A percentile compares a stretch with the other conserved stretches of the same genome.
These are phyloP conservation scores for Orgyia antiqua DNA, from an alignment of 2,888 invertebrate genomes.

Conservation along the genomic window DNA sequence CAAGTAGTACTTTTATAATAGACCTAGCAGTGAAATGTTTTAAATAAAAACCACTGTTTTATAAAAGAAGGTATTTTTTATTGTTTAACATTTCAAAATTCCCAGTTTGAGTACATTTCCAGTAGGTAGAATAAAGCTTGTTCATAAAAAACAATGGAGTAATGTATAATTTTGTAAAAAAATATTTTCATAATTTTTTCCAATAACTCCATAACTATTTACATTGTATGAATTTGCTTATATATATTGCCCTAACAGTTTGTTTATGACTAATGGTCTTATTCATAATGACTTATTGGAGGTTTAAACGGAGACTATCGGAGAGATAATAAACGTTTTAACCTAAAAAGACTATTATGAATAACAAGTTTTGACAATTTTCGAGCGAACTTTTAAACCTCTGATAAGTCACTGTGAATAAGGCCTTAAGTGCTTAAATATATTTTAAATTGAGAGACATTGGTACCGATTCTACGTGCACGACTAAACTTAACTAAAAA, in stretches of 20 bases:
- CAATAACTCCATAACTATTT: constrained; percentile 56
- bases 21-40: no score
- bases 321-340: no score
- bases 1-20: no score
- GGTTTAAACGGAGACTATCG: no score
- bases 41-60: constrained; percentile 33
- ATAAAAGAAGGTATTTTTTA: constrained; percentile 44
- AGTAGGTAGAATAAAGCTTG: constrained; percentile 29
- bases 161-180: constrained; percentile 54
- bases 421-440: constrained; percentile 28
- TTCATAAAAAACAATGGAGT: constrained; percentile 47
- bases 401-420: no score
- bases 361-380: no score
- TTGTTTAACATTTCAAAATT: constrained; percentile 53
- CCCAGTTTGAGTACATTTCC: constrained; percentile 33
- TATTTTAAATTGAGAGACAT: constrained; percentile 35
- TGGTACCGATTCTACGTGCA: no score
- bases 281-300: constrained; percentile 19
- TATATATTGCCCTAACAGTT: constrained; percentile 24
- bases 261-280: no score
- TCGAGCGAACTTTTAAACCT: no score
- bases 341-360: no score
- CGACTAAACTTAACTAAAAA: no score
- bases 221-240: constrained; percentile 39
- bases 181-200: constrained; percentile 53